Conservation (phyloP, 2,797 vertebrate genomes). For the Coregonus ussuriensis region DNA sequence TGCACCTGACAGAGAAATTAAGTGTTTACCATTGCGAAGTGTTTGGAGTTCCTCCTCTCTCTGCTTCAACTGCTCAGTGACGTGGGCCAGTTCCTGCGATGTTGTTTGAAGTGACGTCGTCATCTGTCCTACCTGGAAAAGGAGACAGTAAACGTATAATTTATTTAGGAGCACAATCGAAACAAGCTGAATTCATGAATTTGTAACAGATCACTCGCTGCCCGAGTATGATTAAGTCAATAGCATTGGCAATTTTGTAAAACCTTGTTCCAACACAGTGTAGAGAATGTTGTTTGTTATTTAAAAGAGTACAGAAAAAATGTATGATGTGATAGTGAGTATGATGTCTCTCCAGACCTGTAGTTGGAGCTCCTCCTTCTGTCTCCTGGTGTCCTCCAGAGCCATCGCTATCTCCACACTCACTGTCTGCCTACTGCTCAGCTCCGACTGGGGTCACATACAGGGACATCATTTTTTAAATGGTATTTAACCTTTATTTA, state of each 20-base stretch:
- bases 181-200: background rate
- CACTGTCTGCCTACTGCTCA: conserved; percentile 83
- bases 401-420: conserved; percentile 85
- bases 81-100: conserved; percentile 69
- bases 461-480: background rate
- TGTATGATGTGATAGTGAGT: background rate
- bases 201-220: background rate
- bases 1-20: background rate
- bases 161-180: background rate
- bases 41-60: conserved; percentile 78
- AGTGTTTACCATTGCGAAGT: conserved; percentile 80
- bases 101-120: conserved; percentile 66
- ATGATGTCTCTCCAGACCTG: conserved; percentile 73
- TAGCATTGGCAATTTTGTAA: too few species aligned
- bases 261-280: background rate
- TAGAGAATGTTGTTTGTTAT: background rate
- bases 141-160: conserved; percentile 21
- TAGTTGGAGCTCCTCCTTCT: conserved; percentile 85
- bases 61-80: conserved; percentile 65
- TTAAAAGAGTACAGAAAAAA: background rate
- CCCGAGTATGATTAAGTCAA: background rate
- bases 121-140: conserved; percentile 77
- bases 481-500: too few species aligned
- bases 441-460: conserved; percentile 76
- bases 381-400: conserved; percentile 84